Base-by-base conservation (phyloP, 53 echinoderm and acorn worm genomes). In the Actinopyga echinites region DNA sequence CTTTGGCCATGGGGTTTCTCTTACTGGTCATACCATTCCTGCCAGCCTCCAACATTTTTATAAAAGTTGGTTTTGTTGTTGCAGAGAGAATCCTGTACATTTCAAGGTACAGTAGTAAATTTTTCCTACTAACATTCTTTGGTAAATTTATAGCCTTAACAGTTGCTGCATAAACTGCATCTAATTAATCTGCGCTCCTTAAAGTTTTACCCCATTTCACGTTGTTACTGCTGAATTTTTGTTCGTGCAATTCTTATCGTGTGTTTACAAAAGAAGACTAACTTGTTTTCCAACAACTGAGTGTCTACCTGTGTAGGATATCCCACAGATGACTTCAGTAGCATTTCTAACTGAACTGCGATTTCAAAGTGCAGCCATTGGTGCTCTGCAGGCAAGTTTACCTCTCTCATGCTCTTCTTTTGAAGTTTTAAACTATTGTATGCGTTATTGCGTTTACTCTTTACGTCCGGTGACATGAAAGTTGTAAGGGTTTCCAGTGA, bases 61-160 rank as follows among this genome's bases (percentile, higher is more conserved):
- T 96, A 58, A 93, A 80, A 63, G 97, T 96, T 21, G 97, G 97
- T 36, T 96, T 96, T 88, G 97, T 93, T 20, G 90, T 96, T 6
- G 97, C 97, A 6, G 97, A 96, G 54, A 92, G 97, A 58, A 94
- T 96, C 56, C 89, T 96, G 0, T 96, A 96, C 87, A 93, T 96
- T 65, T 93, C 96, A 85, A 96, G 96, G 96, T 96, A 85, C 55
- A 56, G n/a, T 35, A 30, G 12, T 36, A 6, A 33, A 60, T 11
- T 60, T 24, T 13, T 66, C 33, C 36, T 33, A 12, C 29, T 30
- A 63, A 36, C 32, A 31, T 34, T 66, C 36, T 20, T 8, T n/a
- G n/a, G 17, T 0, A 49, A 49, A 15, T 49, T 40, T 49, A 49
- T 49, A 17, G 7, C 49, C 3, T 30, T 64, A 64, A 64, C 30